These are phyloP conservation scores for Drosophila putrida DNA, from an alignment of 2,888 invertebrate species.

Conservation along the genomic window DNA sequence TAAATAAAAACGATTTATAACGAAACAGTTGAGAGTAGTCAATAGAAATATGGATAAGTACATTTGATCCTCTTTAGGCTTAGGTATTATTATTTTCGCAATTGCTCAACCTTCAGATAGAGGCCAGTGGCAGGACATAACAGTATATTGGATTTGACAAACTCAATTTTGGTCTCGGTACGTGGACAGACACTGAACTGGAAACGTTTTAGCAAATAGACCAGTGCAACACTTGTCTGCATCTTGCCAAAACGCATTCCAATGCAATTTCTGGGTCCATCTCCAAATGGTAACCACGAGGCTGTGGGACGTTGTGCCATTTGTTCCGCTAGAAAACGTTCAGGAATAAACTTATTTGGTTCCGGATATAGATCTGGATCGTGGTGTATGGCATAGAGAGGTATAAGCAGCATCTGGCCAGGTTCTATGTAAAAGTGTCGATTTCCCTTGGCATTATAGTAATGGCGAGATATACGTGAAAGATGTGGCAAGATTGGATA, in stretches of 20 bases:
- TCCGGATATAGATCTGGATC: conserved; percentile 87
- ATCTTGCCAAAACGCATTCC: conserved; percentile 80
- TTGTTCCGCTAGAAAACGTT: conserved; percentile 87
- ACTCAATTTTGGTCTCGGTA: conserved; percentile 63
- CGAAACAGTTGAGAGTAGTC: background rate
- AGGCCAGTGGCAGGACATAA: conserved; percentile 49
- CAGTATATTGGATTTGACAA: conserved; percentile 45
- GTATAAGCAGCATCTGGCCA: conserved; percentile 86
- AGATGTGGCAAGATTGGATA: conserved; percentile 86
- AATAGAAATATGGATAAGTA: conserved; percentile 13
- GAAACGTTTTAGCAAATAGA: conserved; percentile 61
- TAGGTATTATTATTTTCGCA: conserved; percentile 13
- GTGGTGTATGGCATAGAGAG: conserved; percentile 87
- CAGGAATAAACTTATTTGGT: conserved; percentile 88
- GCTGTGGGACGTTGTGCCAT: conserved; percentile 85
- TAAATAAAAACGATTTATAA: background rate
- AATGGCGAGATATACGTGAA: conserved; percentile 86
- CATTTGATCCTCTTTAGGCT: background rate
- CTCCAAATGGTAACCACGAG: conserved; percentile 80
- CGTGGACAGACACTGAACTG: conserved; percentile 60
- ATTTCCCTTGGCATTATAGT: conserved; percentile 85
- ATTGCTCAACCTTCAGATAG: conserved; percentile 56
- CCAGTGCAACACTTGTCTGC: conserved; percentile 69
- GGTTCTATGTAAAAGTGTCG: conserved; percentile 86
- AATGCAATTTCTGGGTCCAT: conserved; percentile 79